Conservation (phyloP, 2,797 vertebrate genomes). For the Pterois miles region DNA sequence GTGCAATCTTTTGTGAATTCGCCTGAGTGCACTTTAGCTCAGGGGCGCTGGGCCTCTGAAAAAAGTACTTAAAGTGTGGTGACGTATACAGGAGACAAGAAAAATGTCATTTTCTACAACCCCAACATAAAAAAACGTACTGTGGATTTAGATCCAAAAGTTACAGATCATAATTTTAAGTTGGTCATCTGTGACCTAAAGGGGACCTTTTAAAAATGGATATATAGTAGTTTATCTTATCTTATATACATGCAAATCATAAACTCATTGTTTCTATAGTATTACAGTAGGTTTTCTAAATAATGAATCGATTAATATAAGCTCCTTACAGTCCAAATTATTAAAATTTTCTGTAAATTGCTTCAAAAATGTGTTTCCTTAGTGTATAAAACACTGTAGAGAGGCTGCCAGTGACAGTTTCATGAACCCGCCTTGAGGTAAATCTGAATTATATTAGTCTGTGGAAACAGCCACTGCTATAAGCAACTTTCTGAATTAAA, state of each 20-base stretch:
- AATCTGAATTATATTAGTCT: not conserved
- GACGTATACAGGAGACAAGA: not conserved
- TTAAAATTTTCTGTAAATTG: not conserved
- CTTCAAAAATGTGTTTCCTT: not conserved
- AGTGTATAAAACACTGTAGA: not conserved
- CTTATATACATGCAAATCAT: no score
- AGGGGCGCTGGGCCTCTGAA: not conserved
- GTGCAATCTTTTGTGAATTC: not conserved
- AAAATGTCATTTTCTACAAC: not conserved
- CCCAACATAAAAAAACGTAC: no score
- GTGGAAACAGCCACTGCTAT: constrained; percentile 7
- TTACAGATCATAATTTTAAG: not conserved
- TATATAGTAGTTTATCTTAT: not conserved
- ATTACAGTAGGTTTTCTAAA: not conserved
- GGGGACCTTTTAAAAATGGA: not conserved
- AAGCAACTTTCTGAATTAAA: constrained; percentile 28
- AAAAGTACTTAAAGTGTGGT: not conserved
- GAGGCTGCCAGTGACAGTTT: constrained; percentile 9
- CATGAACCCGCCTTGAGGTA: not conserved
- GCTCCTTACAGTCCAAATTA: not conserved
- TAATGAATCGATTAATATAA: not conserved
- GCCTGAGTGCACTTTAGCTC: not conserved
- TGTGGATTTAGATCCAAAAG: not conserved
- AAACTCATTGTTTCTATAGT: not conserved
- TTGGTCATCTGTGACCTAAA: not conserved